Conservation (phyloP, 2,113 vertebrate species). For the Thymallus thymallus region DNA sequence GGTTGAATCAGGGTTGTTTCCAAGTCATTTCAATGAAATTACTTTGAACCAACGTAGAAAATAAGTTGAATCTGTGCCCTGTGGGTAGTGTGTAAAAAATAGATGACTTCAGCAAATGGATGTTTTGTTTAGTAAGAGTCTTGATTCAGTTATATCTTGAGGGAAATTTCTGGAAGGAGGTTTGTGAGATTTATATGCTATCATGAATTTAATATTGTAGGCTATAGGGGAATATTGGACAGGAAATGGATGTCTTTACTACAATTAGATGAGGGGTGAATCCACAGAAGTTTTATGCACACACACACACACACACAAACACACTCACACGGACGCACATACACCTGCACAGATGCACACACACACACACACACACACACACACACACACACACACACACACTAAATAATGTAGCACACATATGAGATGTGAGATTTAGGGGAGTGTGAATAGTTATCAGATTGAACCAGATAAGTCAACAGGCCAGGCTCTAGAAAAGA, state of each 20-base stretch:
- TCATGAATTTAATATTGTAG: constrained; percentile 6
- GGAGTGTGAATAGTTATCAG: background rate
- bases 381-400: constrained; percentile 21
- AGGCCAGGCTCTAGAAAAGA: constrained; percentile 2
- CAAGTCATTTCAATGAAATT: fast-evolving
- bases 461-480: constrained; percentile 44
- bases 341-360: too few relatives aligned
- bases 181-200: background rate
- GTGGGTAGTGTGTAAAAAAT: background rate
- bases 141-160: constrained; percentile 1
- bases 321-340: too few relatives aligned
- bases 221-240: background rate
- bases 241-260: background rate
- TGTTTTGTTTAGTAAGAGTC: background rate
- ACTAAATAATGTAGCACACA: constrained; percentile 24
- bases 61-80: background rate
- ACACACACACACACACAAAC: too few relatives aligned
- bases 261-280: background rate
- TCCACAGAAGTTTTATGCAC: too few relatives aligned
- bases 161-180: background rate
- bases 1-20: too few relatives aligned
- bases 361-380: too few relatives aligned
- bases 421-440: too few relatives aligned
- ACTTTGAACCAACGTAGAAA: too few relatives aligned
- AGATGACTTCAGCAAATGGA: background rate